Percentiles rank a stretch among this genome's conserved stretches.
Conservation (phyloP, 2,888 invertebrate species). For the Philereme vetulata region DNA sequence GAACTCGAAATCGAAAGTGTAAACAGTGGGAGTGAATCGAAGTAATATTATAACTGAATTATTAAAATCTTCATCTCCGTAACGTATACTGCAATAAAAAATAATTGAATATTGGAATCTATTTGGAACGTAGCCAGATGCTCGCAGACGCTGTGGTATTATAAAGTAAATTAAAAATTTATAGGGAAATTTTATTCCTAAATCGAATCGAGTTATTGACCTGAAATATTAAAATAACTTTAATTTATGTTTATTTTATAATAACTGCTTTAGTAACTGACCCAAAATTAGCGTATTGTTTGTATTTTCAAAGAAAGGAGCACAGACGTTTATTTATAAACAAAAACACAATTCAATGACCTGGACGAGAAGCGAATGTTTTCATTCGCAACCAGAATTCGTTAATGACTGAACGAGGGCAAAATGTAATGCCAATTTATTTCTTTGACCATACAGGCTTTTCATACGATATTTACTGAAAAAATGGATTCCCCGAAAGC, state of each 20-base stretch:
- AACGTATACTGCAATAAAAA: constrained; percentile 32
- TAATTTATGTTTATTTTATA: background rate
- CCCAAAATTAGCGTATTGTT: constrained; percentile 5
- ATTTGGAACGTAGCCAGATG: constrained; percentile 32
- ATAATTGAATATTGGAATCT: constrained; percentile 30
- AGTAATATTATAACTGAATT: constrained; percentile 33
- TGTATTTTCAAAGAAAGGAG: constrained; percentile 5
- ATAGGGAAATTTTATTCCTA: constrained; percentile 9
- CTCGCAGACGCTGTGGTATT: constrained; percentile 23
- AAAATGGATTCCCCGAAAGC: no score
- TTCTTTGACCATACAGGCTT: constrained; percentile 31
- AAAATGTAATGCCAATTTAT: constrained; percentile 41
- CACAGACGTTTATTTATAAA: constrained; percentile 52
- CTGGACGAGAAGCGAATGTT: constrained; percentile 54
- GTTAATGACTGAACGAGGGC: constrained; percentile 57
- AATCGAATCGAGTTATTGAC: background rate
- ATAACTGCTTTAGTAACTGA: background rate
- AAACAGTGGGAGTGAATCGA: constrained; percentile 45
- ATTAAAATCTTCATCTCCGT: constrained; percentile 29
- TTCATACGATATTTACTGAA: background rate
- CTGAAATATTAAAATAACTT: background rate
- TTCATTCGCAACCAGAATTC: constrained; percentile 64
- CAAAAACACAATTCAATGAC: constrained; percentile 65
- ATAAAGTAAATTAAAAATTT: constrained; percentile 21
- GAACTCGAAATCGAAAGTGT: constrained; percentile 46